Evolutionary conservation across 2,888 invertebrate genomes (phyloP), one percentile per base, ranked within the genome.

Genomic region (Piscicola geometra): DNA sequence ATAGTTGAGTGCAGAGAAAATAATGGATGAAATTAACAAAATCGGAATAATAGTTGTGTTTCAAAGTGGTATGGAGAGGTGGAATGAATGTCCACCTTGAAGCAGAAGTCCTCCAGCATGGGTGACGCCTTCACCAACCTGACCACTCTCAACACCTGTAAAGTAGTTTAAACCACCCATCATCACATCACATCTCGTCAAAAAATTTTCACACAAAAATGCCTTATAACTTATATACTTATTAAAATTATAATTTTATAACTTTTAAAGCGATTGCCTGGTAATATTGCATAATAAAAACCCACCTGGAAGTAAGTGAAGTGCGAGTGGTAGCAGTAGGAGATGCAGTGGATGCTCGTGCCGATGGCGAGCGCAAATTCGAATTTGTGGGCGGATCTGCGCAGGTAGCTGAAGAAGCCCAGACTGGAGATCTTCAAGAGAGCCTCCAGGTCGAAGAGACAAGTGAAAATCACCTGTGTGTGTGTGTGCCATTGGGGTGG

Each of bases 111-210:
- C 86, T 99, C 99, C 70, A 99, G 87, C 88, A 99, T 90, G 0
- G 99, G 99, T 0, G 98, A 99, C 0, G 98, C 98, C 87, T 99
- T 99, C 77, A 99, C 98, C 1, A 99, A 88, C 71, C 99, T 89
- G 0, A 96, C 93, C 69, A 99, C 91, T 36, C 99, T 89, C 71
- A 99, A 88, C 33, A 99, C 98, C 93, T 94, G 84, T n/a, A 71
- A 76, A n/a, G n/a, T n/a, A n/a, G n/a, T n/a, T n/a, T 50, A 50
- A 18, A 18, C 52, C 52, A 21, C 21, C 52, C 52, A 18, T 50
- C 52, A 50, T 50, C 15, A 21, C 21, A 50, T 50, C 21, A 50
- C 52, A 50, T 50, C 15, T 15, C 15, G 15, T 50, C 15, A 15
- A 50, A 18, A 18, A 21, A 15, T 18, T 50, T 50, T 50, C 52